These are phyloP conservation scores for Paradoxurus hermaphroditus DNA, from an alignment of 2,113 vertebrate species.

Conservation along the genomic window DNA sequence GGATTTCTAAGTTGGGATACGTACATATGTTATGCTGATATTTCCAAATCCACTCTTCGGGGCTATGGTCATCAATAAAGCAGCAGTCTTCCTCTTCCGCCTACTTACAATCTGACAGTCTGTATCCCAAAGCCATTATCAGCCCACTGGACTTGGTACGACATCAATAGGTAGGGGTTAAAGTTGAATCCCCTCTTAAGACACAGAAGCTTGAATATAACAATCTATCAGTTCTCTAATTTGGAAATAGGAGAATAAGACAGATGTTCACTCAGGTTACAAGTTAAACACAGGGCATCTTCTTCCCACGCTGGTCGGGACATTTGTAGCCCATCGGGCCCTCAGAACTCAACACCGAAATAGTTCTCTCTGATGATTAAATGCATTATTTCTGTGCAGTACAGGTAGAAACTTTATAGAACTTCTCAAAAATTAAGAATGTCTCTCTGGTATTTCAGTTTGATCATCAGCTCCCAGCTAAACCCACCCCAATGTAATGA, in stretches of 20 bases:
- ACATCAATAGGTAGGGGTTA: background rate
- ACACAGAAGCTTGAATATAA: background rate
- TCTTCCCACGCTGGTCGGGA: background rate
- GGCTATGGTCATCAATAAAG: background rate
- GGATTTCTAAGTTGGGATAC: conserved; percentile 19
- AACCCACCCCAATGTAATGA: conserved; percentile 37
- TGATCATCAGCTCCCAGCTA: conserved; percentile 22
- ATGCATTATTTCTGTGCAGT: background rate
- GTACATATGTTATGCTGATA: background rate
- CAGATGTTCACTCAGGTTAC: background rate
- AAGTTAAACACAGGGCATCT: background rate
- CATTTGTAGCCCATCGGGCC: background rate
- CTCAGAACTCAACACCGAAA: background rate
- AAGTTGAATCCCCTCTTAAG: background rate
- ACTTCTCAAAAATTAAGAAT: background rate
- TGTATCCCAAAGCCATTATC: background rate
- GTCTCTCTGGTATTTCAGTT: background rate
- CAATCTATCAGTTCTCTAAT: background rate
- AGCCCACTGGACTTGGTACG: background rate
- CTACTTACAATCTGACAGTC: background rate
- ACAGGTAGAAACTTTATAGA: background rate
- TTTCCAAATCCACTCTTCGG: background rate
- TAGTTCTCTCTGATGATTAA: conserved; percentile 19
- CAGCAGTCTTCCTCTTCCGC: background rate
- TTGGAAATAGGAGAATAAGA: background rate